A percentile compares a stretch with the other conserved stretches of the same genome.
phyloP scores from a whole-genome alignment of 2,113 vertebrate species.

The Myotis davidii region DNA sequence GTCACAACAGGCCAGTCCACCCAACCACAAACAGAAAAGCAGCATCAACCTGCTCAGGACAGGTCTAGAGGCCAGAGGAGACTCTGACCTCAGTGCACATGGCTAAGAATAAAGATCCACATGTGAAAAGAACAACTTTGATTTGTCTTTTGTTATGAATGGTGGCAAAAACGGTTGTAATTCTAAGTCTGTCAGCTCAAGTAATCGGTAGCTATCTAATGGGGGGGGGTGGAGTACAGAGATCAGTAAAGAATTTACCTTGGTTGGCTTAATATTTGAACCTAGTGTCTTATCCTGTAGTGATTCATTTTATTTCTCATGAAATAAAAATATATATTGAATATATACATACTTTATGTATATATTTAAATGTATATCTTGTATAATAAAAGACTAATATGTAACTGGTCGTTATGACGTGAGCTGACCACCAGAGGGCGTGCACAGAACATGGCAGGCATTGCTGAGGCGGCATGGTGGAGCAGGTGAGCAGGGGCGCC shows the following conservation, averaged over 20 bases:
- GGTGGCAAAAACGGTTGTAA: not conserved
- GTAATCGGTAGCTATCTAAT: not conserved
- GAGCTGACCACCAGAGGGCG: too few relatives aligned
- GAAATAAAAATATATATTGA: not conserved
- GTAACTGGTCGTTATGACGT: too few relatives aligned
- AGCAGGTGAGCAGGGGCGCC: too few relatives aligned
- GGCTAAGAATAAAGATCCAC: conserved; percentile 63
- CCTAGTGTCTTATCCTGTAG: not conserved
- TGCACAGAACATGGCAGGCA: too few relatives aligned
- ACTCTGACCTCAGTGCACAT: not conserved
- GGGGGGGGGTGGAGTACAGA: not conserved
- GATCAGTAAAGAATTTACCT: not conserved
- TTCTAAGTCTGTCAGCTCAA: not conserved
- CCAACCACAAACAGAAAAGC: not conserved
- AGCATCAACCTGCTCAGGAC: not conserved
- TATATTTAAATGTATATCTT: not conserved
- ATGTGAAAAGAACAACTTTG: not conserved
- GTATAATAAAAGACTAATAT: too few relatives aligned
- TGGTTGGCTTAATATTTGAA: not conserved
- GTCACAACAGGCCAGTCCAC: not conserved
- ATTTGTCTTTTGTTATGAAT: conserved; percentile 34
- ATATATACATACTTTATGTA: not conserved
- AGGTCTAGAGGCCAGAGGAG: not conserved
- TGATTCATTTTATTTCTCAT: not conserved
- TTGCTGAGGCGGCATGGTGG: too few relatives aligned